phyloP scores from a whole-genome alignment of 1,140 invertebrate species.

The Drosophila azteca region DNA sequence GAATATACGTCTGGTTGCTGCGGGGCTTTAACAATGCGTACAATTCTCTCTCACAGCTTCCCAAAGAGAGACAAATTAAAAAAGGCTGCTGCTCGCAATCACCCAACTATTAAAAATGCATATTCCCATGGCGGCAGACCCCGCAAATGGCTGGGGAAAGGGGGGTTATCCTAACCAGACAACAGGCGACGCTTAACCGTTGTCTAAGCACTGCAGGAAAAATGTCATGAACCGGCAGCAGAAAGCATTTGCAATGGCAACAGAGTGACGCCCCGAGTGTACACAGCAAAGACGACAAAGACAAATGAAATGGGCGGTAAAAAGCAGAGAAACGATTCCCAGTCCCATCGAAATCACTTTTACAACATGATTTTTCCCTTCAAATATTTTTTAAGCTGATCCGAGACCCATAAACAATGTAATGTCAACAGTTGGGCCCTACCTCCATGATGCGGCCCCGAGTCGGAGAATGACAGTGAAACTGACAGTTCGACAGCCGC shows the following conservation, averaged over 20 bases:
- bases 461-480: slow-evolving; percentile 25
- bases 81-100: slow-evolving; percentile 35
- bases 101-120: slow-evolving; percentile 65
- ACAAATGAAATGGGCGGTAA: slow-evolving; percentile 14
- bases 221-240: slow-evolving; percentile 55
- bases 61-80: slow-evolving; percentile 57
- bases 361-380: slow-evolving; percentile 34
- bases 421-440: slow-evolving; percentile 21
- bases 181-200: slow-evolving; percentile 15
- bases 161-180: slow-evolving; percentile 23
- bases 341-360: no score
- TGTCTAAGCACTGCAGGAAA: slow-evolving; percentile 56
- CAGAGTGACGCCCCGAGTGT: slow-evolving; percentile 53
- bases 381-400: slow-evolving; percentile 51
- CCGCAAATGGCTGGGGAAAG: not conserved
- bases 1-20: not conserved
- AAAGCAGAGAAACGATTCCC: slow-evolving; percentile 13
- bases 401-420: slow-evolving; percentile 18
- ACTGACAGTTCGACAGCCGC: slow-evolving; percentile 35
- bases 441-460: not conserved
- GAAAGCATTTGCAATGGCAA: slow-evolving; percentile 67
- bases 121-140: slow-evolving; percentile 31
- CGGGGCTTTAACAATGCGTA: slow-evolving; percentile 50
- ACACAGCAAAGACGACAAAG: slow-evolving; percentile 42
- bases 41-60: slow-evolving; percentile 23